Evolutionary conservation across 2,797 vertebrate species (phyloP), one percentile per base, ranked within the genome.

Genomic region (Heterohyrax brucei): DNA sequence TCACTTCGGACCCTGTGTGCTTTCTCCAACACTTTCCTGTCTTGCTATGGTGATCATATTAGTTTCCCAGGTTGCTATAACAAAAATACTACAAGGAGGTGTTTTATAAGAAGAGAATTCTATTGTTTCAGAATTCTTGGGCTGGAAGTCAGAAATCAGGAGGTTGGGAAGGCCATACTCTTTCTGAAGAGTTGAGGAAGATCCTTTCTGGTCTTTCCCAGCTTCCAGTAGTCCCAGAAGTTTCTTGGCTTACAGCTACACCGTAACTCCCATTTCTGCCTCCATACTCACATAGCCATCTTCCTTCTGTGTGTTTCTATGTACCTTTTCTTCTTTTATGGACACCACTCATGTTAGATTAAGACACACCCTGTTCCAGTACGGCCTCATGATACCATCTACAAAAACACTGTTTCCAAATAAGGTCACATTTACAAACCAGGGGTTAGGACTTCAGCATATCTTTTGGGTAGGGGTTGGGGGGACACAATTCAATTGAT

Each of bases 1-100:
- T 50, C 61, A 18, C 87, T 87, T 44, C 21, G 7, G 50, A 8
- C 28, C 22, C 1, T 1, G 0, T 21, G 30, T 4, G 1, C 14
- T 12, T 75, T 24, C 39, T 10, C 30, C 10, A 7, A 53, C 62
- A 7, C 18, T 75, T 59, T 62, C 39, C 76, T 70, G 72, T 80
- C 70, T 6, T 46, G 76, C 18, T 5, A 28, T 46, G 2, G 44
- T 30, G 56, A 70, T 6, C 1, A n/a, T 70, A 70, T 70, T 70
- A n/a, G 30, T 70, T 14, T 70, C 66, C 26, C 18, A n/a, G 66
- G 66, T 30, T 70, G 66, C 30, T 70, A n/a, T 70, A 70, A n/a
- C 28, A 70, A 14, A 14, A 70, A 70, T 30, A n/a, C 66, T 30
- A 70, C 28, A 70, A 56, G 53, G 53, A 56, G 53, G 53, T 56